Conservation (phyloP, 2,797 vertebrate genomes). For the Heterohyrax brucei region DNA sequence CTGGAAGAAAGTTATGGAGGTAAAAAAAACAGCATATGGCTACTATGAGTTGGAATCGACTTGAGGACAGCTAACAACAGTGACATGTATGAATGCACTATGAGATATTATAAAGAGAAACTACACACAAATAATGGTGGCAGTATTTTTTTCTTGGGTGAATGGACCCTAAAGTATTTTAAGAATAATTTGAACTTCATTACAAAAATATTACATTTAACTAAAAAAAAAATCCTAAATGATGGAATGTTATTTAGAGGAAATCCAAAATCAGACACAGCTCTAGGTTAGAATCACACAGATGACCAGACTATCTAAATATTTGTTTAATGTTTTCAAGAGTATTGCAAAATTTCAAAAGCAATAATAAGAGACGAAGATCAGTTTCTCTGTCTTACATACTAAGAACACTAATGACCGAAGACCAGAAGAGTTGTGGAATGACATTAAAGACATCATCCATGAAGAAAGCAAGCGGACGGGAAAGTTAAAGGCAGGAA, state of each 20-base stretch:
- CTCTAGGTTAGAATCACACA: background rate
- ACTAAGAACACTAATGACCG: background rate
- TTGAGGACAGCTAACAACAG: no score
- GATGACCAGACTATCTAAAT: background rate
- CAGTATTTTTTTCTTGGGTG: background rate
- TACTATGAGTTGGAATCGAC: no score
- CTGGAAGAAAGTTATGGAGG: background rate
- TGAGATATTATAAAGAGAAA: background rate
- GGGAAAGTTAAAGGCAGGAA: no score
- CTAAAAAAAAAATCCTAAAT: background rate
- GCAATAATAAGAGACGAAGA: background rate
- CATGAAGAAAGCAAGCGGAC: no score
- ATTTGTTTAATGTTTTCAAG: background rate
- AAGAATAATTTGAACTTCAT: background rate
- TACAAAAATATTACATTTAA: background rate
- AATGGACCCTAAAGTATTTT: background rate
- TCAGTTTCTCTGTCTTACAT: background rate
- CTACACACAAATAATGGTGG: background rate
- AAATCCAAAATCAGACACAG: background rate
- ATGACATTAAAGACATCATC: no score
- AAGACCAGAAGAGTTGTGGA: no score
- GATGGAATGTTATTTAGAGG: background rate
- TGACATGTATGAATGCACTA: background rate
- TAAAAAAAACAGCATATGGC: background rate
- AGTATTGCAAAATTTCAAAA: background rate